Percentiles rank a stretch among this genome's conserved stretches.
Conservation (phyloP, 2,888 invertebrate species). For the Heliconius ismenius region DNA sequence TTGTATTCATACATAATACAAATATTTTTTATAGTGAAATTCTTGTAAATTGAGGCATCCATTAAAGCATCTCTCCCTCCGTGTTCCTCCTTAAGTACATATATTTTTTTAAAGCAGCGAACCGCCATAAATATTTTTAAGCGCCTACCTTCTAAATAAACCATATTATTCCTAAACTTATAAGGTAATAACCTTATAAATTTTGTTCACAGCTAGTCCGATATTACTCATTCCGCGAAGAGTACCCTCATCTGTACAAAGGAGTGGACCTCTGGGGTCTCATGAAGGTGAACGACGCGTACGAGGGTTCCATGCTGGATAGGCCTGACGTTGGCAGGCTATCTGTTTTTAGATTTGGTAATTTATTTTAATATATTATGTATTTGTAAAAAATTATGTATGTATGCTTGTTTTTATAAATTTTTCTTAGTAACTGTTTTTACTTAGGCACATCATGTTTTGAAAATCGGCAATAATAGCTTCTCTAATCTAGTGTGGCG, state of each 20-base stretch:
- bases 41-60: no score
- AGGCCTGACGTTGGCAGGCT: constrained; percentile 66
- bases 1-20: no score
- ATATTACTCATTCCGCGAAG: constrained; percentile 64
- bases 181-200: neutral
- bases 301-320: constrained; percentile 65
- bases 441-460: neutral
- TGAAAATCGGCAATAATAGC: neutral
- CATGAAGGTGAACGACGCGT: constrained; percentile 58
- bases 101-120: no score
- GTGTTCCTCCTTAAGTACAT: no score
- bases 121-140: neutral
- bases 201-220: constrained; percentile 63
- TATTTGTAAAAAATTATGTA: neutral
- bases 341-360: constrained; percentile 68
- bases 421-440: neutral
- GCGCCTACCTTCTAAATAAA: neutral
- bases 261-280: constrained; percentile 72
- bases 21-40: no score
- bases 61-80: no score
- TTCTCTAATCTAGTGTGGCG: no score
- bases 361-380: constrained; percentile 41
- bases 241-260: constrained; percentile 61
- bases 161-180: neutral
- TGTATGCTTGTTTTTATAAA: neutral